Evolutionary conservation across 2,888 invertebrate species (phyloP).

Genomic region (Andrena bucephala): DNA sequence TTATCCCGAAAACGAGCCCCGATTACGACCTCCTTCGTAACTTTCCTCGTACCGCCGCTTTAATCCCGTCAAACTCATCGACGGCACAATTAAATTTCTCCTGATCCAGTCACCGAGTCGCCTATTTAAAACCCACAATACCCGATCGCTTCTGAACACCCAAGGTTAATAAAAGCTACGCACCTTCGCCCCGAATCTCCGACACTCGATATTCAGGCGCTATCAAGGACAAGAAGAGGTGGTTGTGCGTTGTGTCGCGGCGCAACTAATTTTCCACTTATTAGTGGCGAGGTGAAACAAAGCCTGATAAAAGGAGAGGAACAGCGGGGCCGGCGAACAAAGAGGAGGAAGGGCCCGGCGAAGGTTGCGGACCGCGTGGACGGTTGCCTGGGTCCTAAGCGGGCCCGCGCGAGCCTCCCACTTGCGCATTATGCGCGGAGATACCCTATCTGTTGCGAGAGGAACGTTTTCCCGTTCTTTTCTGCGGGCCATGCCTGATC

Average conservation of each 20-base stretch:
- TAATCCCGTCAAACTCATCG: too few relatives aligned
- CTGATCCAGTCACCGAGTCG: too few relatives aligned
- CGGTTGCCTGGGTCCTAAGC: constrained; percentile 49
- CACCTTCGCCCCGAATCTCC: too few relatives aligned
- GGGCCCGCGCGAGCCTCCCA: constrained; percentile 72
- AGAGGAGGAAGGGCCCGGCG: constrained; percentile 53
- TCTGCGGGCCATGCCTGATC: constrained; percentile 74
- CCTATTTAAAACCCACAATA: too few relatives aligned
- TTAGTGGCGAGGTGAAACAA: constrained; percentile 64
- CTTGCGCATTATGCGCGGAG: constrained; percentile 79
- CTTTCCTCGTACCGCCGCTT: too few relatives aligned
- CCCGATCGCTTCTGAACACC: too few relatives aligned
- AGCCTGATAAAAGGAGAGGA: constrained; percentile 68
- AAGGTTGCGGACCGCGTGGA: constrained; percentile 58
- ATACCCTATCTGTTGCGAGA: constrained; percentile 77
- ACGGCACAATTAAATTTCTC: too few relatives aligned
- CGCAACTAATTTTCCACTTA: constrained; percentile 60
- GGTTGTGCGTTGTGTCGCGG: constrained; percentile 7
- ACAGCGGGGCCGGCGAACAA: neutral
- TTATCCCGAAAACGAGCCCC: too few relatives aligned
- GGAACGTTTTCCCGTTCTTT: constrained; percentile 76
- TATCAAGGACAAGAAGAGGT: too few relatives aligned
- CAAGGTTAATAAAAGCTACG: too few relatives aligned
- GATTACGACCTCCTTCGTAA: too few relatives aligned
- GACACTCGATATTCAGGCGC: too few relatives aligned